Evolutionary conservation across 2,797 vertebrate species (phyloP), one percentile per base, ranked within the genome.

Genomic region (Acipenser transmontanus): DNA sequence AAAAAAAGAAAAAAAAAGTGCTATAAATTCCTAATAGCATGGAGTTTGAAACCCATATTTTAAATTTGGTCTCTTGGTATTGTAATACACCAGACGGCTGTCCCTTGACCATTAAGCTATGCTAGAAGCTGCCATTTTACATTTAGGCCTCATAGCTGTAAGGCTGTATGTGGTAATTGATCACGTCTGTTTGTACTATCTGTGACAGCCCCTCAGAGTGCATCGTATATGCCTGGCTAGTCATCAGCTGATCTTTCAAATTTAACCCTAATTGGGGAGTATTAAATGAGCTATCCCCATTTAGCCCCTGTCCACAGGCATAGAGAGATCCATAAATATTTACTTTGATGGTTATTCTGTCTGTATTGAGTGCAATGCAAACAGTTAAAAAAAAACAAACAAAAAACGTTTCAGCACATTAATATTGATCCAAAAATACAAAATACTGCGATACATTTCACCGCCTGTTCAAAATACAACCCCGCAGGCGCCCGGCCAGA

Each of bases 131-230:
- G 59, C 66, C 62, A 65, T 68, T 73, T 68, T 67, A 64, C 52
- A 66, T 69, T 66, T 69, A 70, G 64, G 65, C 59, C 68, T 54
- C 12, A 13, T 66, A 82, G 82, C 68, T 71, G 34, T 34, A 78
- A 73, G 69, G 71, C 69, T 77, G 76, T 80, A 69, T 14, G 69
- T 59, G 50, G 64, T 64, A 73, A 73, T 70, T 68, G 71, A 73
- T 65, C 49, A 69, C 65, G 57, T 70, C 61, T 68, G 68, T 73
- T 66, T 73, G 51, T 34, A 54, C 65, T 14, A 64, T 64, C 69
- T 51, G 60, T 51, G 9, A 61, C 66, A 68, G 63, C 51, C 67
- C 51, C 65, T 59, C 14, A 59, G 69, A 59, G 56, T 64, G 50
- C 62, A 14, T 59, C 61, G 11, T 61, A 48, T 54, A 56, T 56